Conservation (phyloP, 2,797 vertebrate species). For the Bufotes viridis region DNA sequence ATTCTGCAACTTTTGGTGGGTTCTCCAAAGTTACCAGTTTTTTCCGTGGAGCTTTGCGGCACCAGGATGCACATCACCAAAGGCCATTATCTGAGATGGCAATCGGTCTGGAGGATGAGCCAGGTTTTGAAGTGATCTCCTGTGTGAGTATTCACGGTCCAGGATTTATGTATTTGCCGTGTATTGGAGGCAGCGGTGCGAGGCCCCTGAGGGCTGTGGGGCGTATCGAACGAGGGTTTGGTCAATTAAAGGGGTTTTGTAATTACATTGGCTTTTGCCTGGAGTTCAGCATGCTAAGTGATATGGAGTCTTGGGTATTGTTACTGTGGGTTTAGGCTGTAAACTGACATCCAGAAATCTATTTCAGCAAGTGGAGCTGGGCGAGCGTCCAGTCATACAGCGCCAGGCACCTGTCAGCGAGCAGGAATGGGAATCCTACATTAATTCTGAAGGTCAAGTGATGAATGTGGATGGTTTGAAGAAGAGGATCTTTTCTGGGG, state of each 20-base stretch:
- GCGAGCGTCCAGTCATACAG: conserved; percentile 78
- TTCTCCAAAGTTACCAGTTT: conserved; percentile 95
- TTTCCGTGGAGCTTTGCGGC: conserved; percentile 84
- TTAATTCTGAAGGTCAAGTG: conserved; percentile 83
- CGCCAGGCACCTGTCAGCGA: conserved; percentile 78
- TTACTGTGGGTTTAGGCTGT: conserved; percentile 21
- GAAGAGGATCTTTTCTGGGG: conserved; percentile 86
- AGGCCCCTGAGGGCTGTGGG: not conserved
- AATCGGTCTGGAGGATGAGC: conserved; percentile 79
- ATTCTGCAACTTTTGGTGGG: conserved; percentile 88
- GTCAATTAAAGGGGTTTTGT: conserved; percentile 8
- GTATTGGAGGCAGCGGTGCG: not conserved
- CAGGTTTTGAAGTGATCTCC: conserved; percentile 90
- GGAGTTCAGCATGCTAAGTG: conserved; percentile 15
- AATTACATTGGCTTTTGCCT: not conserved
- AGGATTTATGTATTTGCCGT: not conserved
- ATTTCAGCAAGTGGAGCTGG: conserved; percentile 81
- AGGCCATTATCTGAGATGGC: conserved; percentile 64
- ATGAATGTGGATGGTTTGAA: conserved; percentile 77
- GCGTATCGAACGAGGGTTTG: not conserved
- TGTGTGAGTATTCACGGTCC: conserved; percentile 79
- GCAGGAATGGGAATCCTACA: conserved; percentile 79
- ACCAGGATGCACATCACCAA: conserved; percentile 71
- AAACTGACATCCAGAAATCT: conserved; percentile 32
- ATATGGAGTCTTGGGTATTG: conserved; percentile 18